These are phyloP conservation scores for Corvus cornix DNA, from an alignment of 2,113 vertebrate species.

Conservation along the genomic window DNA sequence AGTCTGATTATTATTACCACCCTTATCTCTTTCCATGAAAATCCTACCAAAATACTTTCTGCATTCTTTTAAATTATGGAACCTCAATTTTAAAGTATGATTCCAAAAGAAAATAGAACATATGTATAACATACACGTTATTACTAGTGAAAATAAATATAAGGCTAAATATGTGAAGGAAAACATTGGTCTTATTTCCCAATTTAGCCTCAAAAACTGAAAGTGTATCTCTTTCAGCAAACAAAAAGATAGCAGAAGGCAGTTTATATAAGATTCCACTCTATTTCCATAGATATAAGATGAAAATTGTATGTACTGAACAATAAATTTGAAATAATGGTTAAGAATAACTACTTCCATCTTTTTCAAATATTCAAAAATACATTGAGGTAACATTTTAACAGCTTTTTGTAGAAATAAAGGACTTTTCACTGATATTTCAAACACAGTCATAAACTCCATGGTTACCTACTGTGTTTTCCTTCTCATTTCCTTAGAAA, in stretches of 20 bases:
- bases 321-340: neutral
- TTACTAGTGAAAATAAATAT: neutral
- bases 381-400: neutral
- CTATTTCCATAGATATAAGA: neutral
- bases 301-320: neutral
- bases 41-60: neutral
- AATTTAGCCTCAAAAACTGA: neutral
- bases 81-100: neutral
- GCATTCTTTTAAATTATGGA: neutral
- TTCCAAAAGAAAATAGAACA: neutral
- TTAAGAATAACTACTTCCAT: neutral
- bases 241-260: neutral
- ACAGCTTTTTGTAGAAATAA: neutral
- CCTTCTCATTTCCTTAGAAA: neutral
- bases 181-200: neutral
- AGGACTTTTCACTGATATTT: neutral
- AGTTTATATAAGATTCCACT: neutral
- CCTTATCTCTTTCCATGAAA: neutral
- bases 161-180: neutral
- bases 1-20: neutral
- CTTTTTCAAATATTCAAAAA: neutral
- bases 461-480: neutral
- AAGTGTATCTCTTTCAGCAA: neutral
- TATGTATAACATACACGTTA: neutral
- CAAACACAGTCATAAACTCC: neutral